Conservation (phyloP, 2,113 vertebrate species). For the Chloropsis cyanopogon region DNA sequence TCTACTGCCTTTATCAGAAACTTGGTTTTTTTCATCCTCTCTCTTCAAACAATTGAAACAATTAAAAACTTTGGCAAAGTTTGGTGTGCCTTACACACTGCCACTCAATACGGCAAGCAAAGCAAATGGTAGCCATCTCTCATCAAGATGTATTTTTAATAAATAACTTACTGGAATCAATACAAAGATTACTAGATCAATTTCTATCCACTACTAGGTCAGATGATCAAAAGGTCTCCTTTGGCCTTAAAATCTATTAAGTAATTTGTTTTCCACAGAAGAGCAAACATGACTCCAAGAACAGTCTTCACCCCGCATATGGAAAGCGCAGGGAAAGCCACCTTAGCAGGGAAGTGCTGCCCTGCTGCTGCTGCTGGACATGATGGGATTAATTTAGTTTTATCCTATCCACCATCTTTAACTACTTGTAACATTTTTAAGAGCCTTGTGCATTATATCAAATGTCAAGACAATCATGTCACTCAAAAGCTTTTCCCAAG, state of each 20-base stretch:
- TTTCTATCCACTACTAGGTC: not conserved
- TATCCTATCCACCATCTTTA: not conserved
- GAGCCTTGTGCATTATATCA: not conserved
- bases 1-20: not conserved
- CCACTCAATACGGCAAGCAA: not conserved
- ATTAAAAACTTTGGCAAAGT: not conserved
- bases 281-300: not conserved
- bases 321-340: not conserved
- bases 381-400: not conserved
- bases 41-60: not conserved
- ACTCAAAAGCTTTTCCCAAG: not conserved
- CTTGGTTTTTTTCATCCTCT: not conserved
- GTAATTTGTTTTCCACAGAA: not conserved
- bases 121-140: not conserved
- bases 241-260: slow-evolving; percentile 9
- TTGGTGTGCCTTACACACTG: not conserved
- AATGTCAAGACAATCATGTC: not conserved
- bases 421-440: not conserved
- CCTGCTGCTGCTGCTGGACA: not conserved
- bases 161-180: not conserved
- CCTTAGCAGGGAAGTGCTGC: not conserved
- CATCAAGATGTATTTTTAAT: not conserved
- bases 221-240: not conserved
- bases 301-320: not conserved
- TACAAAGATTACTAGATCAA: not conserved